Conservation (phyloP, 1,140 invertebrate species). For the Vollenhovia emeryi region DNA sequence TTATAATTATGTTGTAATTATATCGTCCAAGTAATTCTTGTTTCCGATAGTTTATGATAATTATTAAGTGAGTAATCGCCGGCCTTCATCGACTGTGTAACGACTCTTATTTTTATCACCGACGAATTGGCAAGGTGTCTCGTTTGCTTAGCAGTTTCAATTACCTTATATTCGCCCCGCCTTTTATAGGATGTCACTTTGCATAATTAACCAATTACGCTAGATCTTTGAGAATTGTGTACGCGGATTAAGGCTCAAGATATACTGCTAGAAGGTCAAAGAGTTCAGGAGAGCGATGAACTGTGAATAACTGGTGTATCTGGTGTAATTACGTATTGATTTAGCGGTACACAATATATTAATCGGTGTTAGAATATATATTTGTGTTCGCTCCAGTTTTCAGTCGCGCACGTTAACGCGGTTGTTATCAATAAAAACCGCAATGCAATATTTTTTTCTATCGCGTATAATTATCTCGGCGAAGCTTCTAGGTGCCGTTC, state of each 20-base stretch:
- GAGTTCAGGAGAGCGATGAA: constrained; percentile 10
- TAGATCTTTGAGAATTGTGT: constrained; percentile 14
- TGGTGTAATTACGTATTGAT: constrained; percentile 15
- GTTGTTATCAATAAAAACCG: not conserved
- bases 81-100: not conserved
- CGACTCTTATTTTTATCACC: not conserved
- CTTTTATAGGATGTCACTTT: not conserved
- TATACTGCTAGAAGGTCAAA: constrained; percentile 1
- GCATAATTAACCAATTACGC: not conserved
- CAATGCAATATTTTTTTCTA: not conserved
- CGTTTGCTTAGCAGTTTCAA: not conserved
- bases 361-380: not conserved
- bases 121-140: not conserved
- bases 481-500: not conserved
- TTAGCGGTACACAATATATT: constrained; percentile 8
- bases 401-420: not conserved
- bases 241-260: constrained; percentile 8
- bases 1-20: not conserved
- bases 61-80: not conserved
- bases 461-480: constrained; percentile 15
- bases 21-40: not conserved
- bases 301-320: not conserved
- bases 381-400: not conserved
- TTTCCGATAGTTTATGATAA: not conserved
- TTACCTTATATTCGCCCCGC: not conserved